Base-by-base conservation (phyloP, 2,888 invertebrate genomes). In the Dendrolimus pini region DNA sequence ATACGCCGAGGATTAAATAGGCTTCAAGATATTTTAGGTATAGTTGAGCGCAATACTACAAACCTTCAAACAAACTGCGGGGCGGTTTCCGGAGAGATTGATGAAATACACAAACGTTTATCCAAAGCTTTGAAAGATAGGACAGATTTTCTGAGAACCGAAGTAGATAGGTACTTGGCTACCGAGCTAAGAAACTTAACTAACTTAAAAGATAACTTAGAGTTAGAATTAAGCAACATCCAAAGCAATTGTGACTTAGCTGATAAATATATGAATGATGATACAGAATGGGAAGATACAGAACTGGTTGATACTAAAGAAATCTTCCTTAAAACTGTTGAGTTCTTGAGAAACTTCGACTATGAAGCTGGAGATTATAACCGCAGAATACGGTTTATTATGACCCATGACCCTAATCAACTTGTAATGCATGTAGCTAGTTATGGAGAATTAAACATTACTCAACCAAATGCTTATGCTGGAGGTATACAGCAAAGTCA, bases 161-260 rank as follows among this genome's bases (percentile, higher is more conserved):
- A 99, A 92, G 94, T 99, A 64, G 98, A 99, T 80, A 95, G 96
- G 68, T 99, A 98, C 85, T 91, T 97, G 74, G 94, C 95, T 58
- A 95, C 95, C 47, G 99, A 99, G 91, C 92, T 96, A 73, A 93
- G 97, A 70, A 95, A 96, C 73, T 91, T 98, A 62, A 95, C 95
- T 59, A 94, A 96, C 66, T 92, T 98, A 57, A 97, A 98, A 88
- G 97, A 97, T 83, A 98, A 97, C 86, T 91, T 99, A 71, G 98
- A 98, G 82, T 93, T 96, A 80, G 99, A 99, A 89, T 95, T 98
- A 78, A 94, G 95, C 68, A 99, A 99, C 87, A 97, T 99, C 74
- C 94, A 95, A 77, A 98, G 98, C 80, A 99, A 99, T 86, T 98
- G 98, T 89, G 98, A 99, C 83, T 92, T 98, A 76, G 97, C 97